Conservation (phyloP, 2,888 invertebrate genomes). For the Margaritifera margaritifera region DNA sequence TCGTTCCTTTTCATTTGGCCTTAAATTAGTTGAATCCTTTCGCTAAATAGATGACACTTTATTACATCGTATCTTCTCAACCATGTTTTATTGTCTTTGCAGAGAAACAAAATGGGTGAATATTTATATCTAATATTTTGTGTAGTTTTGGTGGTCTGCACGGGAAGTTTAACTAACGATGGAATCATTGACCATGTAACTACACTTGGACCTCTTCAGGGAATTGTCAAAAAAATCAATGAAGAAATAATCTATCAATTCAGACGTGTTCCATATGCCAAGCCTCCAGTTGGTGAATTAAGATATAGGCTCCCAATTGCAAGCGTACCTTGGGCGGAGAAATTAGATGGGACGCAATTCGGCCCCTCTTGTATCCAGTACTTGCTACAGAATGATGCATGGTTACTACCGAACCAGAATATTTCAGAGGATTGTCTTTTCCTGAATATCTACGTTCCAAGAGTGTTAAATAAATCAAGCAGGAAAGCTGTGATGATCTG, state of each 20-base stretch:
- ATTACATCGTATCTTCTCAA: too few species aligned
- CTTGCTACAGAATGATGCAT: slow-evolving; percentile 31
- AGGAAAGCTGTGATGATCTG: slow-evolving; percentile 48
- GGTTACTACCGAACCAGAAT: slow-evolving; percentile 29
- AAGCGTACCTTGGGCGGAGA: slow-evolving; percentile 20
- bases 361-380: slow-evolving; percentile 44
- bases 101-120: too few species aligned
- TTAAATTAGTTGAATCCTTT: too few species aligned
- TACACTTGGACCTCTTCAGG: slow-evolving; percentile 19
- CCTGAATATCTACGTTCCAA: slow-evolving; percentile 46
- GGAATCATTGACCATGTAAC: too few species aligned
- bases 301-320: slow-evolving; percentile 32
- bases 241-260: slow-evolving; percentile 29
- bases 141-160: too few species aligned
- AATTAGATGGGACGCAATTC: slow-evolving; percentile 25
- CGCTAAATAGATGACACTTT: too few species aligned
- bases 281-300: slow-evolving; percentile 34
- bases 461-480: slow-evolving; percentile 8
- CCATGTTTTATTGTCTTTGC: too few species aligned
- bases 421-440: slow-evolving; percentile 52
- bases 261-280: slow-evolving; percentile 37
- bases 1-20: too few species aligned
- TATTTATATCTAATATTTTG: too few species aligned
- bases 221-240: slow-evolving; percentile 12
- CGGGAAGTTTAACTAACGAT: too few species aligned